phyloP scores from a whole-genome alignment of 1,140 invertebrate genomes.

The Hyposmocoma kahamanoa region DNA sequence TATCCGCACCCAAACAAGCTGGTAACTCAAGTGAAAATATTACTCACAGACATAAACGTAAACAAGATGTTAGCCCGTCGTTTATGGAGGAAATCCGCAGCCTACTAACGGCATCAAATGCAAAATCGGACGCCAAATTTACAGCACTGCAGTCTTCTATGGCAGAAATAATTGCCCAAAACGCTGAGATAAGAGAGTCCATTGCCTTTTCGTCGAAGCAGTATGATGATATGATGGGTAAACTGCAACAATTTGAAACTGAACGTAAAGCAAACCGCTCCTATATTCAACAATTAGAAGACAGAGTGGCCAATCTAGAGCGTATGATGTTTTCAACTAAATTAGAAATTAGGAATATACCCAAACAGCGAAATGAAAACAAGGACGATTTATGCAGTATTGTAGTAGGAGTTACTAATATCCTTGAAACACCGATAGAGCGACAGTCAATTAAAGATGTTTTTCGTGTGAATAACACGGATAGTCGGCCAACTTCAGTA shows the following conservation, averaged over 20 bases:
- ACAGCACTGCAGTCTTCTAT: neutral
- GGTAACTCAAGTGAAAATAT: too few relatives aligned
- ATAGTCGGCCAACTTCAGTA: neutral
- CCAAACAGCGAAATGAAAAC: neutral
- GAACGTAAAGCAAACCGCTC: neutral
- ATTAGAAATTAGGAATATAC: neutral
- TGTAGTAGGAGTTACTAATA: neutral
- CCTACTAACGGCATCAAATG: too few relatives aligned
- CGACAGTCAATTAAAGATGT: neutral
- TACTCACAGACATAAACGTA: too few relatives aligned
- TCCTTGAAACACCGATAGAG: neutral
- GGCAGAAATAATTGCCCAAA: neutral
- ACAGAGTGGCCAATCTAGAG: neutral
- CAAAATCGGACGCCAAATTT: slow-evolving; percentile 1
- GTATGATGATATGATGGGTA: neutral
- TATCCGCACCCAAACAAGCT: too few relatives aligned
- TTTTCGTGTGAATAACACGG: neutral
- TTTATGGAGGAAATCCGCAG: too few relatives aligned
- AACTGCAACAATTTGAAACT: neutral
- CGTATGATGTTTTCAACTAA: neutral
- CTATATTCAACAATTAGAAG: neutral
- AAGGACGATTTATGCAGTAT: neutral
- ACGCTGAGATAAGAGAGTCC: neutral
- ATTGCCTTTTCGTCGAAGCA: neutral
- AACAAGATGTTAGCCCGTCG: too few relatives aligned